A percentile compares a stretch with the other conserved stretches of the same genome.
These are phyloP conservation scores for Hipposideros larvatus DNA, from an alignment of 2,797 vertebrate genomes.

Conservation along the genomic window DNA sequence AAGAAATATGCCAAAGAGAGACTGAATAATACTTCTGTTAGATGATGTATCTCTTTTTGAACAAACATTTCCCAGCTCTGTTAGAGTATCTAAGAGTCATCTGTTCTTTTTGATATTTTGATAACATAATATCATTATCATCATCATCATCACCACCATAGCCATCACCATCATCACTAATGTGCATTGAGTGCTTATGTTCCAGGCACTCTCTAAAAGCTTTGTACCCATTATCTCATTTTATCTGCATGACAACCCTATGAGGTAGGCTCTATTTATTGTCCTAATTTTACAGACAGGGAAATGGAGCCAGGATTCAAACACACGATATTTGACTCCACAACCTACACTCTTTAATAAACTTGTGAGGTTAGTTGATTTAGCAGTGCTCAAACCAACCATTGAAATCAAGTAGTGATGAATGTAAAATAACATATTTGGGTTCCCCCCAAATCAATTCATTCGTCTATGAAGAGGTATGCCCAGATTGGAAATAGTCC, in stretches of 20 bases:
- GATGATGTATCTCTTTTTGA: constrained; percentile 51
- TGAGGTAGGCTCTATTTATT: constrained; percentile 73
- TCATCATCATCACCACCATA: background rate
- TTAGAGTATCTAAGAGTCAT: constrained; percentile 1
- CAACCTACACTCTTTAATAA: background rate
- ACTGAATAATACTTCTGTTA: background rate
- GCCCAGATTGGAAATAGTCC: background rate
- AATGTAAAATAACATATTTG: background rate
- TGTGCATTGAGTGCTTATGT: background rate
- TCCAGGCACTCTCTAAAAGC: constrained; percentile 65
- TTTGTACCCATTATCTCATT: constrained; percentile 69
- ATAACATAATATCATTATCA: background rate
- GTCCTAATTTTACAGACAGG: constrained; percentile 10
- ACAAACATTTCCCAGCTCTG: constrained; percentile 70
- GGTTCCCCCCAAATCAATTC: background rate
- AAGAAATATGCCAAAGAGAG: constrained; percentile 54
- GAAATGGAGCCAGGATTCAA: constrained; percentile 50
- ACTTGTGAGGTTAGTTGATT: background rate
- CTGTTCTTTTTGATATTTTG: background rate
- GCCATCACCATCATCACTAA: background rate
- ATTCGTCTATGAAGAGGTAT: background rate
- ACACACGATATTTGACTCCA: background rate
- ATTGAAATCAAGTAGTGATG: background rate
- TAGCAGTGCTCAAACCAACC: background rate
- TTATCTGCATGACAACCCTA: background rate